These are phyloP conservation scores for Embiotoca jacksoni DNA, from an alignment of 2,113 vertebrate genomes.

Conservation along the genomic window DNA sequence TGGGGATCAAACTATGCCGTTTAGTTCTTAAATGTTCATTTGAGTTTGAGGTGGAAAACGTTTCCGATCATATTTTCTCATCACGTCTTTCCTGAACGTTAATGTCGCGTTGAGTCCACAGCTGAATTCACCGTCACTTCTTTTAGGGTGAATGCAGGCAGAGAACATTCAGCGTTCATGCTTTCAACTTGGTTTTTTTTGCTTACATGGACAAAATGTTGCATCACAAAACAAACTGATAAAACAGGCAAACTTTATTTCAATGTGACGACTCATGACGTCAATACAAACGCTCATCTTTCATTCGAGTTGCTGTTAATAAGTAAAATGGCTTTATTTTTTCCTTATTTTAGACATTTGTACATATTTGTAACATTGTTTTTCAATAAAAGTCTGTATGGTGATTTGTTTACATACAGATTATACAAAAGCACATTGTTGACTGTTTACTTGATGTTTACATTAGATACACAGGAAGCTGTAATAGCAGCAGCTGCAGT, in stretches of 20 bases:
- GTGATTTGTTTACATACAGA: conserved; percentile 81
- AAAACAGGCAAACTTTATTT: conserved; percentile 19
- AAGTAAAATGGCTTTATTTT: conserved; percentile 66
- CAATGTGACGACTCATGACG: not conserved
- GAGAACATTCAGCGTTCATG: conserved; percentile 16
- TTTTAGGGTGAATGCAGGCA: not conserved
- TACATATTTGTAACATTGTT: conserved; percentile 86
- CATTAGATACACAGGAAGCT: conserved; percentile 82
- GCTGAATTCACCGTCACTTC: not conserved
- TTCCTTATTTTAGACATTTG: conserved; percentile 80
- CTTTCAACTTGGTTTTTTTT: conserved; percentile 35
- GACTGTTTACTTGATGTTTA: conserved; percentile 49
- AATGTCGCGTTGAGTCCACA: not conserved
- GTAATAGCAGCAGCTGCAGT: conserved; percentile 86
- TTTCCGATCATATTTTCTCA: not conserved
- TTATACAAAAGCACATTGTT: conserved; percentile 64
- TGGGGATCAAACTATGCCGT: not conserved
- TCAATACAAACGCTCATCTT: not conserved
- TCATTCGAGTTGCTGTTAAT: conserved; percentile 32
- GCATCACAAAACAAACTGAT: not conserved
- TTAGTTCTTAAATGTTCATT: not conserved
- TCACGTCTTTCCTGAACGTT: not conserved
- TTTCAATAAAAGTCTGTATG: conserved; percentile 88
- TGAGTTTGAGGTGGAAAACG: not conserved
- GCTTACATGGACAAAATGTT: conserved; percentile 14